These are phyloP conservation scores for Uria lomvia DNA, from an alignment of 2,113 vertebrate genomes.

Conservation along the genomic window DNA sequence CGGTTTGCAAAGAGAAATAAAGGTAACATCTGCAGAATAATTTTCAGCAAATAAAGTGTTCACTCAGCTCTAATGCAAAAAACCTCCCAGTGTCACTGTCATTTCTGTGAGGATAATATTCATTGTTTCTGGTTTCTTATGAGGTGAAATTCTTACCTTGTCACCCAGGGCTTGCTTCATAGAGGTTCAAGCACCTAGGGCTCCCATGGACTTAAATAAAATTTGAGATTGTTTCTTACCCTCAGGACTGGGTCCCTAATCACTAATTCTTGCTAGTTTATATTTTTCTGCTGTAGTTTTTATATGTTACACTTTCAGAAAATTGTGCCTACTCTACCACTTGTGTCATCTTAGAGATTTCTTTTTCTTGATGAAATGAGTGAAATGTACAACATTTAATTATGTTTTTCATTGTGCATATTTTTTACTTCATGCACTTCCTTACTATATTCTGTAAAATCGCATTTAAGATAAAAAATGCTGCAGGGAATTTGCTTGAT, in stretches of 20 bases:
- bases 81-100: neutral
- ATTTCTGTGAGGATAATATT: neutral
- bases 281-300: neutral
- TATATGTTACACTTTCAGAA: neutral
- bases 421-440: neutral
- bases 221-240: neutral
- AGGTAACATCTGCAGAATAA: neutral
- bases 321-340: neutral
- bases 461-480: slow-evolving; percentile 1
- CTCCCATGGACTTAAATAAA: neutral
- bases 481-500: neutral
- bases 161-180: neutral
- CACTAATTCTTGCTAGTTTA: neutral
- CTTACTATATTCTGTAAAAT: slow-evolving; percentile 4
- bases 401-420: neutral
- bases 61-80: neutral
- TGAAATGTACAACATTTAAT: neutral
- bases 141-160: neutral
- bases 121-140: neutral
- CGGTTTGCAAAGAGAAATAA: neutral
- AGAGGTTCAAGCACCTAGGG: neutral
- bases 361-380: neutral
- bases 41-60: slow-evolving; percentile 29
- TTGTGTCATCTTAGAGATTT: neutral
- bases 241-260: neutral